Evolutionary conservation across 2,797 vertebrate species (phyloP), one percentile per base, ranked within the genome.

Genomic region (Scleropages formosus): DNA sequence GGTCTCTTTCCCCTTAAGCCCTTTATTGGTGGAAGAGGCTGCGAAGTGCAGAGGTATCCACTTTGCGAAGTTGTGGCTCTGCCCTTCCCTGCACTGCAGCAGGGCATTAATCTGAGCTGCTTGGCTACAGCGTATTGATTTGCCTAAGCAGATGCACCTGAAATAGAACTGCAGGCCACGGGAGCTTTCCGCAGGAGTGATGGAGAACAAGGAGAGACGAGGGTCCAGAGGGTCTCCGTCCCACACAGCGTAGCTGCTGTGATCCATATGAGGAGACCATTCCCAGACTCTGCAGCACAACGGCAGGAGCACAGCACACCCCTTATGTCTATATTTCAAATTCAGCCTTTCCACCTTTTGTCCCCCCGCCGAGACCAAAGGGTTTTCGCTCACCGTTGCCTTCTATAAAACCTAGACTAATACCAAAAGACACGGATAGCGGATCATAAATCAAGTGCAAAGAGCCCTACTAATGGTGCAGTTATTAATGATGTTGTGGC

Each of bases 401-500:
- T 18, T 26, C 68, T 69, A 69, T 76, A 46, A 70, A 77, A 72
- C 74, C 78, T 58, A 75, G 78, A 83, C 81, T 80, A 53, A 1
- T n/a, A 63, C 84, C 75, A 81, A 81, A 80, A 71, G 70, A 72
- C 77, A 81, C 80, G 20, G 58, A 78, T 67, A 58, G 75, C 51
- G 22, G 46, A 75, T 80, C 85, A 88, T 91, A 85, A 89, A 90
- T 90, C 88, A 89, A 81, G 80, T 20, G 4, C 20, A 16, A 22
- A 4, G 51, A 3, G 1, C 56, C 26, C 69, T 71, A 8, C 71
- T 56, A 39, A 24, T 31, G 72, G 51, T 74, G 12, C 80, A 79
- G 81, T 90, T 89, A 91, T 90, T 91, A 88, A 90, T 90, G 84
- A 88, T 86, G 84, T 59, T n/a, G n/a, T n/a, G n/a, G n/a, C n/a